Conservation (phyloP, 1,140 invertebrate genomes). For the Zaprionus ghesquierei region DNA sequence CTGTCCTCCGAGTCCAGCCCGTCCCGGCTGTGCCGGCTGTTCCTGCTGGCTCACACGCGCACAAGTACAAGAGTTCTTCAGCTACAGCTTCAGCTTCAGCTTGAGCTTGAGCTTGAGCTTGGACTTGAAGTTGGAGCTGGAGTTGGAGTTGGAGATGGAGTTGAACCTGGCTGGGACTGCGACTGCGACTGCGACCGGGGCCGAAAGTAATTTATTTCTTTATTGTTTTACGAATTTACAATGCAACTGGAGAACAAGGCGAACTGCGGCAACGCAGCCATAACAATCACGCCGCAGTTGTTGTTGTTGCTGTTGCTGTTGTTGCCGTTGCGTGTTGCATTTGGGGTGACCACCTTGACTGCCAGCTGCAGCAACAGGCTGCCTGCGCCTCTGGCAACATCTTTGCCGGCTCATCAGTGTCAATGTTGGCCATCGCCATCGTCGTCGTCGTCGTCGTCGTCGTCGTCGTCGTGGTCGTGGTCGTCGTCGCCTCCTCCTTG, state of each 20-base stretch:
- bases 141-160: conserved; percentile 26
- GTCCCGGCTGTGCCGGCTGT: conserved; percentile 11
- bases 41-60: conserved; percentile 27
- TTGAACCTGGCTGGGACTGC: conserved; percentile 30
- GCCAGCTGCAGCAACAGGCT: conserved; percentile 50
- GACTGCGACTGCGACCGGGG: conserved; percentile 35
- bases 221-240: conserved; percentile 83
- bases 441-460: conserved; percentile 7
- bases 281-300: conserved; percentile 76
- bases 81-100: conserved; percentile 64
- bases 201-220: conserved; percentile 83
- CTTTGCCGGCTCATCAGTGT: conserved; percentile 77
- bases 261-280: conserved; percentile 59
- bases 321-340: conserved; percentile 72
- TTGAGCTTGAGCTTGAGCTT: conserved; percentile 66
- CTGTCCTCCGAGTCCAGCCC: conserved; percentile 21
- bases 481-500: conserved; percentile 54
- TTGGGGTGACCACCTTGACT: conserved; percentile 78
- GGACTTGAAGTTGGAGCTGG: conserved; percentile 6
- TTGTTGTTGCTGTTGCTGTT: conserved; percentile 63
- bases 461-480: neutral
- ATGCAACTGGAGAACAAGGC: conserved; percentile 76
- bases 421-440: conserved; percentile 58
- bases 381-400: conserved; percentile 37
- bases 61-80: conserved; percentile 72